phyloP scores from a whole-genome alignment of 2,113 vertebrate species.

The Lampris megalopsis region DNA sequence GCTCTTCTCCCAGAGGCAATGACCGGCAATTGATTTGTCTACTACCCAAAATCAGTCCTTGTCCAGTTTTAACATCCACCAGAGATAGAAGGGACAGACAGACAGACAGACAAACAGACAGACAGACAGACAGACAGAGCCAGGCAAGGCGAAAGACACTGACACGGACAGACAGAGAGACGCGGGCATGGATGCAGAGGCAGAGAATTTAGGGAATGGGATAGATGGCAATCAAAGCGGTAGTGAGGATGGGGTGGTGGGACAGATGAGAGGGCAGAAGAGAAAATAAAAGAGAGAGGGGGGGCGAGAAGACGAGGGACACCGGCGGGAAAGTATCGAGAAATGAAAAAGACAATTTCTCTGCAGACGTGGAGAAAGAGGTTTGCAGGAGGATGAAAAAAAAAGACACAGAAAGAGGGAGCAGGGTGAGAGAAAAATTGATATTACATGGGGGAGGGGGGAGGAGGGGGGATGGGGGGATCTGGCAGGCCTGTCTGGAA shows the following conservation, averaged over 20 bases:
- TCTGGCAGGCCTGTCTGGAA: conserved; percentile 36
- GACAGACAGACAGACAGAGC: neutral
- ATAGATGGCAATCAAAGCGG: conserved; percentile 15
- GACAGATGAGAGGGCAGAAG: neutral
- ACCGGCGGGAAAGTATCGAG: conserved; percentile 37
- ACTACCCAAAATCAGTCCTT: conserved; percentile 41
- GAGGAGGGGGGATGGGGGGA: conserved; percentile 21
- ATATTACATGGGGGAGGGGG: conserved; percentile 16
- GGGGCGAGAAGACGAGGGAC: conserved; percentile 21
- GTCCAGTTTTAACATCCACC: conserved; percentile 43
- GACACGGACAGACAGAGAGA: neutral
- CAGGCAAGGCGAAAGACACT: too few species aligned
- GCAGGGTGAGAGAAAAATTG: conserved; percentile 7
- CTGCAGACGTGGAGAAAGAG: conserved; percentile 17
- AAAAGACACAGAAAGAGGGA: conserved; percentile 37
- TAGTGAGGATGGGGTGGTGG: neutral
- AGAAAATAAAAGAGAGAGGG: conserved; percentile 12
- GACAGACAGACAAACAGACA: neutral
- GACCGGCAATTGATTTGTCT: conserved; percentile 52
- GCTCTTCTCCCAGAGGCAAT: conserved; percentile 51
- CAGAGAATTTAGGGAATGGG: neutral
- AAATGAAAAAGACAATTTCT: conserved; percentile 30
- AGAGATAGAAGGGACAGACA: neutral
- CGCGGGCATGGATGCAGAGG: neutral
- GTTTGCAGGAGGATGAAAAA: conserved; percentile 6